Conservation (phyloP, 2,888 invertebrate genomes). For the Linnaemya tessellans region DNA sequence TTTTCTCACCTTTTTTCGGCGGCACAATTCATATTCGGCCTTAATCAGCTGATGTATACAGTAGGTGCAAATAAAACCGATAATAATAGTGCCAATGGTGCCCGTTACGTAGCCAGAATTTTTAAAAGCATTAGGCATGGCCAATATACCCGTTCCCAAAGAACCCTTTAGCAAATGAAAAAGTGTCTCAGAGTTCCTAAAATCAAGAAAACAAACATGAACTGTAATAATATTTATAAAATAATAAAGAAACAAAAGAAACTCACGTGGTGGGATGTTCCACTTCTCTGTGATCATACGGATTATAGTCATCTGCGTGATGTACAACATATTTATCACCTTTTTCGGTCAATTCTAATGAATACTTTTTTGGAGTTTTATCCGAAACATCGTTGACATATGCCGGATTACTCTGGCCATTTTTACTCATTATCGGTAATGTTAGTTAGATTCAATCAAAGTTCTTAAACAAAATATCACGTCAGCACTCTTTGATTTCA, state of each 20-base stretch:
- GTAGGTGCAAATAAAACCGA: constrained; percentile 95
- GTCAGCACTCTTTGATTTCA: constrained; percentile 60
- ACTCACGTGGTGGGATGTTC: constrained; percentile 90
- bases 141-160: constrained; percentile 96
- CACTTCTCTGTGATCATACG: constrained; percentile 87
- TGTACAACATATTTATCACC: constrained; percentile 76
- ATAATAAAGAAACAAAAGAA: background rate
- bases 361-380: constrained; percentile 77
- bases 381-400: constrained; percentile 81
- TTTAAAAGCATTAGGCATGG: constrained; percentile 90
- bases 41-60: constrained; percentile 93
- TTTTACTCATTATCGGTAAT: constrained; percentile 79
- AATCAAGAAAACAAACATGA: constrained; percentile 72
- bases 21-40: constrained; percentile 86
- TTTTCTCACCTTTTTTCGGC: constrained; percentile 83
- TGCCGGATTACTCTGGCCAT: constrained; percentile 82
- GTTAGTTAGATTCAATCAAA: background rate
- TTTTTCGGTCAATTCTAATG: constrained; percentile 82
- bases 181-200: constrained; percentile 92
- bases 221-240: background rate
- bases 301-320: constrained; percentile 86
- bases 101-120: constrained; percentile 88
- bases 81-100: constrained; percentile 89
- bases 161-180: constrained; percentile 96
- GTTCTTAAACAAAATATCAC: constrained; percentile 27